These are phyloP conservation scores for Neosilurus hyrtlii DNA, from an alignment of 2,797 vertebrate species.

Conservation along the genomic window DNA sequence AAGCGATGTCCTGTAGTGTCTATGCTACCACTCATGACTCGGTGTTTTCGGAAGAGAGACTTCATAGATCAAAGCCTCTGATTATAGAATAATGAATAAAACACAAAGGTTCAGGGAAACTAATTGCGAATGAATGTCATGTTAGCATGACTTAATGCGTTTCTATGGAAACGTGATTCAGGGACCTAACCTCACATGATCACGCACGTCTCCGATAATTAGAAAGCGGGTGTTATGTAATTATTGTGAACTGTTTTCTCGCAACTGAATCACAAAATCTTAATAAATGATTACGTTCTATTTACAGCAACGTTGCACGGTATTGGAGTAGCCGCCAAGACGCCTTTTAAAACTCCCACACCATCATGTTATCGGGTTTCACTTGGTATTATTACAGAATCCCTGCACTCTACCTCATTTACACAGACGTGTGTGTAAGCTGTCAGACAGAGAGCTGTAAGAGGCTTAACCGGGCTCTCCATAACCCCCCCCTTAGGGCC, in stretches of 20 bases:
- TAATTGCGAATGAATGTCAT: neutral
- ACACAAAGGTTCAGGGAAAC: neutral
- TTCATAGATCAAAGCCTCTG: neutral
- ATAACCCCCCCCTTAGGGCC: constrained; percentile 33
- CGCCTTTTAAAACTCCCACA: neutral
- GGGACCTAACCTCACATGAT: neutral
- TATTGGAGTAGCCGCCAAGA: neutral
- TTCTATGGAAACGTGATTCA: neutral
- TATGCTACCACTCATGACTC: neutral
- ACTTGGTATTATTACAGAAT: neutral
- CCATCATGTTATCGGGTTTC: neutral
- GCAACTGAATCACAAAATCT: neutral
- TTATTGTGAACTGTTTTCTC: neutral
- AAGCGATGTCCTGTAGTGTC: neutral
- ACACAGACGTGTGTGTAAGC: constrained; percentile 42
- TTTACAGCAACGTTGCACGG: neutral
- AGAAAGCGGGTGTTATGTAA: neutral
- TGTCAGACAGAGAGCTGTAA: constrained; percentile 39
- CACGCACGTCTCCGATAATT: neutral
- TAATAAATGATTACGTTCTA: neutral
- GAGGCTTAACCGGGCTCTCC: constrained; percentile 47
- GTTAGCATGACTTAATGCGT: neutral
- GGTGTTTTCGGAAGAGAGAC: neutral
- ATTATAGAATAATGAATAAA: neutral
- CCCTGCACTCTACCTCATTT: constrained; percentile 26